Evolutionary conservation across 2,113 vertebrate genomes (phyloP).

Genomic region (Neogale vison): DNA sequence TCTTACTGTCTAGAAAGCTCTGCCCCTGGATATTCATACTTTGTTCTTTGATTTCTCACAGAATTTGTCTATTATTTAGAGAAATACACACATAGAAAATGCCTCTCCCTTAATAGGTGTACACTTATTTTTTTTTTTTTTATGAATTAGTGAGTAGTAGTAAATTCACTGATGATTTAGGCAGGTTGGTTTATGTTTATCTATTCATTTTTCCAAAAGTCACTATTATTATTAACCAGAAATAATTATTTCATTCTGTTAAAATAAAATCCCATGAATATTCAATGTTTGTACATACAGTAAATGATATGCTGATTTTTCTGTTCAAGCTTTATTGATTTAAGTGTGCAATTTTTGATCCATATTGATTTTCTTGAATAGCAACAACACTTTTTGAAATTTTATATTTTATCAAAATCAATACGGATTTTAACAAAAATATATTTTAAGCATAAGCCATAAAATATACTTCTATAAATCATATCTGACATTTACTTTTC

Average conservation of each 20-base stretch:
- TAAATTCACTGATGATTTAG: neutral
- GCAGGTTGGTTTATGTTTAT: neutral
- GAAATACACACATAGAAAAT: neutral
- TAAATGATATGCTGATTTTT: neutral
- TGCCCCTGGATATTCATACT: neutral
- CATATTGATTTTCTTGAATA: slow-evolving; percentile 23
- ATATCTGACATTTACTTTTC: slow-evolving; percentile 71
- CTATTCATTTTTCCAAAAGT: neutral
- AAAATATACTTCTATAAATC: slow-evolving; percentile 66
- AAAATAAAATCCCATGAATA: neutral
- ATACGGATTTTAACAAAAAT: slow-evolving; percentile 38
- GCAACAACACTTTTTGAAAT: slow-evolving; percentile 57
- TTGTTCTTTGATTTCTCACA: neutral
- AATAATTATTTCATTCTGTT: neutral
- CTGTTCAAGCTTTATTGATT: slow-evolving; percentile 25
- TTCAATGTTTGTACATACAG: neutral
- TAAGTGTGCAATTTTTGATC: slow-evolving; percentile 69
- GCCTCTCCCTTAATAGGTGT: neutral
- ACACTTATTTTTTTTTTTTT: neutral
- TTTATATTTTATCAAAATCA: slow-evolving; percentile 38
- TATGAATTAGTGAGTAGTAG: neutral
- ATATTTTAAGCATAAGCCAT: slow-evolving; percentile 59
- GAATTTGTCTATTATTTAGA: neutral
- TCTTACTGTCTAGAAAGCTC: neutral
- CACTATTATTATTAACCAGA: neutral